These are phyloP conservation scores for Brachyhypopomus gauderio DNA, from an alignment of 2,113 vertebrate genomes.

Conservation along the genomic window DNA sequence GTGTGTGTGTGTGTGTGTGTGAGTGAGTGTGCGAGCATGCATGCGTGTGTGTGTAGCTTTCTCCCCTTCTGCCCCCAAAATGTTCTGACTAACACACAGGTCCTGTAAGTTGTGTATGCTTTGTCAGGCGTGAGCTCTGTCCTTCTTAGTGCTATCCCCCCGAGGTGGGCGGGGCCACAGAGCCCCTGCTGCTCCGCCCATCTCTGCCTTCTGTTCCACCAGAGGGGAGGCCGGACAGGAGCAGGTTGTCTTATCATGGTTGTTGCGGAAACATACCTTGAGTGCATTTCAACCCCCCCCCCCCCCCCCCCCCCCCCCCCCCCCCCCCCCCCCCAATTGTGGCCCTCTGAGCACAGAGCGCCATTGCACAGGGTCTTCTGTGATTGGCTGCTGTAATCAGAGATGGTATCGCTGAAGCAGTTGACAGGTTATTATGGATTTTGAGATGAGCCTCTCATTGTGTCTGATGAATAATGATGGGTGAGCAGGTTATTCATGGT, in stretches of 20 bases:
- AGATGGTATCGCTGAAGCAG: constrained; percentile 24
- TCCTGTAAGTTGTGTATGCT: background rate
- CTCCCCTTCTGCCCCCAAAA: background rate
- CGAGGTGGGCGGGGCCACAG: constrained; percentile 1
- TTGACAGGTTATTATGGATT: constrained; percentile 31
- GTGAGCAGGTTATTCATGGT: background rate
- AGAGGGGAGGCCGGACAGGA: constrained; percentile 37
- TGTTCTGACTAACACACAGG: background rate
- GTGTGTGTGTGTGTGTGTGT: constrained; percentile 19
- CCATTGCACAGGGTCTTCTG: background rate
- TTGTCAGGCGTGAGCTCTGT: background rate
- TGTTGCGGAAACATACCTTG: constrained; percentile 44
- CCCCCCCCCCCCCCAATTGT: background rate
- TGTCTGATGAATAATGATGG: constrained; percentile 30
- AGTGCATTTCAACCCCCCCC: constrained; percentile 36
- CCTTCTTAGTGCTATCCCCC: background rate
- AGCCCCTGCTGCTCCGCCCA: constrained; percentile 26
- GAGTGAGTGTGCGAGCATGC: constrained; percentile 21
- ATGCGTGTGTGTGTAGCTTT: constrained; percentile 14
- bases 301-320: constrained; percentile 5
- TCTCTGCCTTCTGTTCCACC: constrained; percentile 37
- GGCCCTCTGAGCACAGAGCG: constrained; percentile 11
- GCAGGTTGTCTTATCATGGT: constrained; percentile 54
- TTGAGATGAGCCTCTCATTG: constrained; percentile 25
- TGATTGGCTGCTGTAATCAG: constrained; percentile 7